Conservation (phyloP, 37 sponge, comb jelly and placozoan genomes). For the Chondrilla cf. caribensis region DNA sequence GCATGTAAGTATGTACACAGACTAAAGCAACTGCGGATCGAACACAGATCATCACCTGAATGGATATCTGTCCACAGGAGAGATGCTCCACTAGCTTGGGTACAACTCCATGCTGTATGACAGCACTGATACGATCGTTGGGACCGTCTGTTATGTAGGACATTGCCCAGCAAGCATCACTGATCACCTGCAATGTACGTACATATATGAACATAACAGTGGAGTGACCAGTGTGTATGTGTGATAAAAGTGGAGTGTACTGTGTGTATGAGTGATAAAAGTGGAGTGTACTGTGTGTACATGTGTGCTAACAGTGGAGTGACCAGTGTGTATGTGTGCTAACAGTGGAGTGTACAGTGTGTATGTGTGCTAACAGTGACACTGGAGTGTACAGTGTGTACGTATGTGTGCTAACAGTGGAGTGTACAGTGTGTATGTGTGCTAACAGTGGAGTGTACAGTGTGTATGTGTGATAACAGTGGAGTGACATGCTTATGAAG, state of each 20-base stretch:
- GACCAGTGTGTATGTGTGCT: too few relatives aligned
- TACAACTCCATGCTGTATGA: constrained; percentile 37
- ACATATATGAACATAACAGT: not conserved
- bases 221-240: not conserved
- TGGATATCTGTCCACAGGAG: not conserved
- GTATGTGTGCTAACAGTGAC: too few relatives aligned
- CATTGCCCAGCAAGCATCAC: constrained; percentile 94
- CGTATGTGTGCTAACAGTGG: too few relatives aligned
- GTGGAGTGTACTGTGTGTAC: too few relatives aligned
- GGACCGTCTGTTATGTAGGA: constrained; percentile 88
- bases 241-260: too few relatives aligned
- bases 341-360: too few relatives aligned
- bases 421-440: too few relatives aligned
- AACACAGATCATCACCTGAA: constrained; percentile 10
- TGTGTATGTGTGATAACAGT: too few relatives aligned
- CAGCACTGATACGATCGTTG: constrained; percentile 83
- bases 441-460: too few relatives aligned
- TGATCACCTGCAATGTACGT: constrained; percentile 52
- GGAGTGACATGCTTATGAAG: too few relatives aligned
- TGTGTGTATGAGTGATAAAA: not conserved
- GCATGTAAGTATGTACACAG: constrained; percentile 6
- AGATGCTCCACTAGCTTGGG: constrained; percentile 3
- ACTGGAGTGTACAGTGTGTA: too few relatives aligned
- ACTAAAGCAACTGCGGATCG: constrained; percentile 9
- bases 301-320: too few relatives aligned